Evolutionary conservation across 2,888 invertebrate species (phyloP).

Genomic region (Melieria omissa): DNA sequence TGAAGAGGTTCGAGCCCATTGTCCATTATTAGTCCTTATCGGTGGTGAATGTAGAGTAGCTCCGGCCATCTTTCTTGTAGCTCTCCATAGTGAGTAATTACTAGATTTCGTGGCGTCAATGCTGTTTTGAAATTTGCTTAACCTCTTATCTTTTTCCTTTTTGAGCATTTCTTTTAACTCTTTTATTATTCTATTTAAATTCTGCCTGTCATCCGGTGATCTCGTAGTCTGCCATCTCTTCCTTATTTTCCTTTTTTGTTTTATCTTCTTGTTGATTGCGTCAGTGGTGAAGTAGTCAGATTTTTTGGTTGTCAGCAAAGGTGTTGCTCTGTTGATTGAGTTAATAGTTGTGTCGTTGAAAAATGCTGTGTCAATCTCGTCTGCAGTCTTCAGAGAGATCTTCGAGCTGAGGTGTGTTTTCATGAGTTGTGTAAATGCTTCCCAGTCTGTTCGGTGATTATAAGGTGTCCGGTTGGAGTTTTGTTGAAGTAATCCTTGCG

Average conservation of each 20-base stretch:
- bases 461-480: neutral
- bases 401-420: neutral
- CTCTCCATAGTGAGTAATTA: no score
- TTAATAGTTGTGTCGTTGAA: neutral
- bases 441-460: slow-evolving; percentile 1
- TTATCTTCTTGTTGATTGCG: neutral
- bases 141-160: no score
- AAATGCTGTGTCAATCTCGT: neutral
- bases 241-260: neutral
- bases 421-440: neutral
- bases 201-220: neutral
- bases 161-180: no score
- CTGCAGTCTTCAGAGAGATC: neutral
- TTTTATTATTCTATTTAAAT: no score
- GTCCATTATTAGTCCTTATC: neutral
- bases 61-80: neutral
- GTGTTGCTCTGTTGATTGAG: neutral
- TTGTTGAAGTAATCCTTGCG: neutral
- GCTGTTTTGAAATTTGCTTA: no score
- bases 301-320: no score
- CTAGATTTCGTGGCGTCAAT: no score
- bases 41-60: neutral
- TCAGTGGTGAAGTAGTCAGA: no score
- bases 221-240: neutral
- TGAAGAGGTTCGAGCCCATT: neutral